Base-by-base conservation (phyloP, 2,113 vertebrate species). In the Alouatta palliata region DNA sequence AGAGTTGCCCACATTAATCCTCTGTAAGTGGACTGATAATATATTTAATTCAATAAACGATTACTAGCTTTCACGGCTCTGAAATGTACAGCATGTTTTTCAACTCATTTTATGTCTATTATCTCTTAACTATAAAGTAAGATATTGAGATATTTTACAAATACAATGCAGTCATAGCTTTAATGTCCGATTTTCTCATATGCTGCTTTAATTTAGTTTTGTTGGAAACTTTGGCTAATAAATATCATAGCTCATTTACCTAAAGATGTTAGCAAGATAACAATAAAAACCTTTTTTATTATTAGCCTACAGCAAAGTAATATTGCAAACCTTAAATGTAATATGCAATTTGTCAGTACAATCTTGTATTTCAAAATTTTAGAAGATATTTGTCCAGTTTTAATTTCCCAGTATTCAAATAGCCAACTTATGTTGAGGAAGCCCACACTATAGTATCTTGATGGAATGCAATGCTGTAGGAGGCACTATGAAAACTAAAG, bases 381-480 rank as follows among this genome's bases (percentile, higher is more conserved):
- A 30, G 21, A 43, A 11, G 19, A 86, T 61, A 16, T 4, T 7
- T 61, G 45, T 47, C 68, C 37, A 23, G 11, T 45, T 23, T 61
- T 27, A 17, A 21, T 43, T 66, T 32, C 8, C 2, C 3, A 61
- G 8, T 61, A 87, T 58, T 56, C 4, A 91, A 2, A 49, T 14
- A 49, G 35, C 1, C 27, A 87, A n/a, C 23, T 30, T 64, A 64
- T 64, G 52, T 64, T 81, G 6, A 58, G 71, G 14, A 14, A 73
- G 16, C 1, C 7, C 54, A 21, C 0, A 43, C 5, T 20, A 37
- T 7, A 6, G 2, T 45, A 61, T 58, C 5, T 64, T 52, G 16
- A 73, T 30, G 19, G 2, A 13, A 45, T 58, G 1, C 4, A 37
- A 7, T 8, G 13, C 21, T 80, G 0, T 27, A 16, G 6, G 21